A percentile compares a stretch with the other conserved stretches of the same genome.
Conservation (phyloP, 2,888 invertebrate species). For the Graphium colonna region DNA sequence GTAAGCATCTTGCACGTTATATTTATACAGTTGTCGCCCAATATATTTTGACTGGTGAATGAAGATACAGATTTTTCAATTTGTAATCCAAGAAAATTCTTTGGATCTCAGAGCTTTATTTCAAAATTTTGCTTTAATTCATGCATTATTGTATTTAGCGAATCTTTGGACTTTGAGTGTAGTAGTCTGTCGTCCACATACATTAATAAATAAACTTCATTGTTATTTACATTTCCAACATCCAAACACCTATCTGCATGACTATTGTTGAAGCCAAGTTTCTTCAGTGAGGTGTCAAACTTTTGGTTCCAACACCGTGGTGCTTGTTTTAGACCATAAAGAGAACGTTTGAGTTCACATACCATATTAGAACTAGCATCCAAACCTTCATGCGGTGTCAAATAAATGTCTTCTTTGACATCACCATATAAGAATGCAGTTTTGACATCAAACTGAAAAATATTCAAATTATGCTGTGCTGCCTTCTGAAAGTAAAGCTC, state of each 20-base stretch:
- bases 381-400: constrained; percentile 30
- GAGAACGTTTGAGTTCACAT: constrained; percentile 14
- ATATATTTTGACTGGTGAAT: constrained; percentile 13
- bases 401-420: constrained; percentile 27
- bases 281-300: constrained; percentile 7
- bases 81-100: too few relatives aligned
- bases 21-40: too few relatives aligned
- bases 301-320: neutral
- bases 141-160: constrained; percentile 17
- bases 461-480: constrained; percentile 24
- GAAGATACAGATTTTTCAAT: constrained; percentile 5
- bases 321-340: neutral
- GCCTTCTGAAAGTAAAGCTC: constrained; percentile 28
- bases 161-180: neutral
- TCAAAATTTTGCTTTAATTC: constrained; percentile 9
- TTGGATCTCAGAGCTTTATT: neutral
- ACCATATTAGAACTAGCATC: neutral
- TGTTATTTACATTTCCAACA: constrained; percentile 8
- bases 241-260: constrained; percentile 21
- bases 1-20: too few relatives aligned
- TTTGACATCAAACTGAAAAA: constrained; percentile 31
- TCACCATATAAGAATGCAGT: constrained; percentile 33
- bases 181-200: neutral
- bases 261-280: constrained; percentile 19
- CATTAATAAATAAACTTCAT: neutral